These are phyloP conservation scores for Tachysurus vachellii DNA, from an alignment of 2,113 vertebrate genomes.

Conservation along the genomic window DNA sequence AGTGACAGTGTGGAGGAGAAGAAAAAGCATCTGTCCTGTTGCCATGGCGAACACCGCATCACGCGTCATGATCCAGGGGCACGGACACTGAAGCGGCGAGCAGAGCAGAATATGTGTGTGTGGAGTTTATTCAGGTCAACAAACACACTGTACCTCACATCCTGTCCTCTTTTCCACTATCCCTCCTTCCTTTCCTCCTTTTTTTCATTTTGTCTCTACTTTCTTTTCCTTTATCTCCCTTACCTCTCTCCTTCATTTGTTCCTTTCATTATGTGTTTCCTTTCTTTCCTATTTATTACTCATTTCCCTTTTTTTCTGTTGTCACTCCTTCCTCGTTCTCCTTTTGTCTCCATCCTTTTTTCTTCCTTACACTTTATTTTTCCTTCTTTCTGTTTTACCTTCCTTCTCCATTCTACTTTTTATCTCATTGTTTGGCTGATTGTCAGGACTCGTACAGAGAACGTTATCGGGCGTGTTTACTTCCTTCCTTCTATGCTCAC, in stretches of 20 bases:
- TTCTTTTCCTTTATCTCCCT: neutral
- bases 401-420: too few species aligned
- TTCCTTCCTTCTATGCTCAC: neutral
- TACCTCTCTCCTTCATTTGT: neutral
- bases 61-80: neutral
- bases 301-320: neutral
- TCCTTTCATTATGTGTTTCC: neutral
- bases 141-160: neutral
- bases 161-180: neutral
- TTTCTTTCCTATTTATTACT: neutral
- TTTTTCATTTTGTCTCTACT: neutral
- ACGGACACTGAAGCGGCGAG: neutral
- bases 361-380: neutral
- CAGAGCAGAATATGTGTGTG: neutral
- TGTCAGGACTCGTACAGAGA: neutral
- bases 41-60: constrained; percentile 43
- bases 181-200: neutral
- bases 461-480: neutral
- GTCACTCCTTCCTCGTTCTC: neutral
- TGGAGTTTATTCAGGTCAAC: constrained; percentile 9
- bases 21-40: neutral
- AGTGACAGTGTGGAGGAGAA: neutral
- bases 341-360: neutral
- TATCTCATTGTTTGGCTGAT: neutral
- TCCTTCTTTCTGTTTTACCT: too few species aligned